phyloP scores from a whole-genome alignment of 2,113 vertebrate genomes.

The Crocuta crocuta region DNA sequence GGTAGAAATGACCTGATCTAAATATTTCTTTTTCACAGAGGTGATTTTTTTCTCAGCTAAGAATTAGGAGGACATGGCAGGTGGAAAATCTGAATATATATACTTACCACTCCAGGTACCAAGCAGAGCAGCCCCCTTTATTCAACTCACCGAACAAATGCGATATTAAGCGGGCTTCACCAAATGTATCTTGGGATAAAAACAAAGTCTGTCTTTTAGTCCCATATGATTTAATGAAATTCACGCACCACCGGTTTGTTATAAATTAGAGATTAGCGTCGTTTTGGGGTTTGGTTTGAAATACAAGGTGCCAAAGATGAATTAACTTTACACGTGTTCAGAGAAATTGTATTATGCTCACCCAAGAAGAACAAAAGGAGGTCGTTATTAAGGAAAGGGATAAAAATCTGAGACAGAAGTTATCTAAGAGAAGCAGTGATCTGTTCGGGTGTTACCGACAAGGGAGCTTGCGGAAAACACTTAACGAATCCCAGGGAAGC shows the following conservation, averaged over 20 bases:
- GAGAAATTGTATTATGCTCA: slow-evolving; percentile 49
- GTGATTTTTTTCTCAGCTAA: slow-evolving; percentile 45
- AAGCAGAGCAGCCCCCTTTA: slow-evolving; percentile 31
- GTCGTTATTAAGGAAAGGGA: background rate
- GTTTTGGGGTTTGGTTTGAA: slow-evolving; percentile 63
- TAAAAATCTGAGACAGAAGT: background rate
- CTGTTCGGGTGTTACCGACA: fast-evolving
- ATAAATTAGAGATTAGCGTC: slow-evolving; percentile 72
- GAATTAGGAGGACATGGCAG: background rate
- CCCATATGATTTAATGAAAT: slow-evolving; percentile 70
- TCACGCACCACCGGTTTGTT: slow-evolving; percentile 10
- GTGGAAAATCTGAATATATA: background rate
- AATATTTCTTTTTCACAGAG: slow-evolving; percentile 1
- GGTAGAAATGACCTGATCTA: background rate
- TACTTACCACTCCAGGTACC: background rate
- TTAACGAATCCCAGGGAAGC: fast-evolving
- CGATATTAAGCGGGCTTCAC: slow-evolving; percentile 20
- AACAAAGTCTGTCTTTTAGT: slow-evolving; percentile 59
- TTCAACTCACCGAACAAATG: slow-evolving; percentile 56
- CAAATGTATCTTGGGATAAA: slow-evolving; percentile 60
- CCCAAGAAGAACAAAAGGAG: background rate
- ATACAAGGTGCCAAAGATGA: slow-evolving; percentile 51
- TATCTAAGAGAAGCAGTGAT: background rate
- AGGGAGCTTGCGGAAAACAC: fast-evolving
- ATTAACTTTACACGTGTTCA: slow-evolving; percentile 58